These are phyloP conservation scores for Gambusia holbrooki DNA, from an alignment of 2,113 vertebrate genomes.

Conservation along the genomic window DNA sequence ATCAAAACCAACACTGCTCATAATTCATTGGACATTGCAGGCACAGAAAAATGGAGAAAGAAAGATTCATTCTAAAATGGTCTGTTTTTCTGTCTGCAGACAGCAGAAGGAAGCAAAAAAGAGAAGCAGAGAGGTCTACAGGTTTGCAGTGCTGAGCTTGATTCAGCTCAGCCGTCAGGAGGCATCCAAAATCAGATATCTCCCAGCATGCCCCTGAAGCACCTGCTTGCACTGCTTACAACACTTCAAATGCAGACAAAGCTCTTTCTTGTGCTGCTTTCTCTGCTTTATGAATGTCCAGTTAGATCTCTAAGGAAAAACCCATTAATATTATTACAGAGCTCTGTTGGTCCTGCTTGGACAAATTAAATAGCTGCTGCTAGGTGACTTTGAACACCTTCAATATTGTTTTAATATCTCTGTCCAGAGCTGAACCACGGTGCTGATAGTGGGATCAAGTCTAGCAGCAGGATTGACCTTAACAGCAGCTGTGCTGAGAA, in stretches of 20 bases:
- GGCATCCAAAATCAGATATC: conserved; percentile 39
- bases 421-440: neutral
- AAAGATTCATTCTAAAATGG: neutral
- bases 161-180: conserved; percentile 17
- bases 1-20: neutral
- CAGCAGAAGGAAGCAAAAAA: neutral
- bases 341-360: neutral
- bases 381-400: neutral
- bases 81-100: conserved; percentile 17
- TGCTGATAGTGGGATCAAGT: conserved; percentile 39
- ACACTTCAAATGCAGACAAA: conserved; percentile 2
- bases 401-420: conserved; percentile 7
- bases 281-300: neutral
- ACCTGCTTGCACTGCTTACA: neutral
- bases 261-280: neutral
- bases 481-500: conserved; percentile 24
- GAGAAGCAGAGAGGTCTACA: conserved; percentile 15
- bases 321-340: conserved; percentile 1
- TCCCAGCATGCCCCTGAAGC: conserved; percentile 23
- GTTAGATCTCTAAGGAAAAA: neutral
- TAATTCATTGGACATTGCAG: neutral
- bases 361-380: conserved; percentile 1
- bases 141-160: conserved; percentile 14
- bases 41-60: neutral
- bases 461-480: conserved; percentile 28